Evolutionary conservation across 2,888 invertebrate genomes (phyloP), one percentile per base, ranked within the genome.

Genomic region (Sinohyriopsis cumingii): DNA sequence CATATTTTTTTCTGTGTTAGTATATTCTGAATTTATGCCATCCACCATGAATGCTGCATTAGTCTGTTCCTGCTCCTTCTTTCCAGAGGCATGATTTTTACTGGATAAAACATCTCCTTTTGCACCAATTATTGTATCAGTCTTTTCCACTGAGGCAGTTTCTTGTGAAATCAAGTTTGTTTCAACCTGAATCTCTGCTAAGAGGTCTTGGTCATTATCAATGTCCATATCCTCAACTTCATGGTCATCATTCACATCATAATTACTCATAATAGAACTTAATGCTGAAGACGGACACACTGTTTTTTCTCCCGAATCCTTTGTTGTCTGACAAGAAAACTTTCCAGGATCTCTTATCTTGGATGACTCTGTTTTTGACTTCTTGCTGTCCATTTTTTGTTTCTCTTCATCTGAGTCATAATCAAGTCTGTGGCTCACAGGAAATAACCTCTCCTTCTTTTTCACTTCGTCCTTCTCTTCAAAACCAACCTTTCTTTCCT

Each of bases 171-270:
- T 45, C 45, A 45, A 45, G 15, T 15, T 45, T 45, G 9, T 15
- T 45, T 63, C 63, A 5, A 53, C 24, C 9, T 53, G 53, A n/a
- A 55, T 53, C 24, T 63, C 63, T 9, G 28, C n/a, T 22, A 54
- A 22, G 22, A 53, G 24, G 9, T 63, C 54, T 24, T 55, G 24
- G 1, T 63, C 63, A 15, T 69, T 54, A 55, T 72, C 72, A 6
- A 72, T 45, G 15, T 72, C 72, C 72, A 72, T 72, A 56, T 72
- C 72, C n/a, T 68, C 57, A 20, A 67, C 59, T 45, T 55, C 69
- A 65, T 25, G 61, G 45, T 59, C 65, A 12, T 65, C 65, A 28
- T 56, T 25, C 55, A 56, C 24, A 45, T 24, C n/a, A 20, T 45
- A 24, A 54, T 22, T 12, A 18, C 56, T 24, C 45, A 45, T 45